Evolutionary conservation across 1,140 invertebrate species (phyloP).

Genomic region (Sesamia nonagrioides): DNA sequence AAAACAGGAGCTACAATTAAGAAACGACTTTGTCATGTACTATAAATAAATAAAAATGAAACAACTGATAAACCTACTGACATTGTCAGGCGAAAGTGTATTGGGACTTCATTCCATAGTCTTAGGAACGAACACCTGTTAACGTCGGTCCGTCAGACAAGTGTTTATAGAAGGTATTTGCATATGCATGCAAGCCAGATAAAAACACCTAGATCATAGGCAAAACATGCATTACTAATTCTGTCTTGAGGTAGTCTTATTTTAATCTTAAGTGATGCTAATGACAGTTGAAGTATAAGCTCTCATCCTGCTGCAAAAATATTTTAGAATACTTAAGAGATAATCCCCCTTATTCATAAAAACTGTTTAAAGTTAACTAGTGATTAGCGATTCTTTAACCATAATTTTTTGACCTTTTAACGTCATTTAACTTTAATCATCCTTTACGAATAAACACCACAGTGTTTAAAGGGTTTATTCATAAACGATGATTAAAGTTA

Average conservation of each 20-base stretch:
- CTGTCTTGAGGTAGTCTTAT: constrained; percentile 48
- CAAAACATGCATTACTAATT: constrained; percentile 72
- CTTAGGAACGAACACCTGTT: constrained; percentile 67
- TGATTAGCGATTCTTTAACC: no score
- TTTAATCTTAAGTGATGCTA: constrained; percentile 51
- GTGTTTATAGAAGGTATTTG: constrained; percentile 71
- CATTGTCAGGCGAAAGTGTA: constrained; percentile 53
- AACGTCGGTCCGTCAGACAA: constrained; percentile 54
- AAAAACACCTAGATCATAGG: constrained; percentile 67
- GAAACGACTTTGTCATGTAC: background rate
- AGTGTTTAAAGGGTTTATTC: no score
- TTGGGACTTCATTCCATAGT: constrained; percentile 53
- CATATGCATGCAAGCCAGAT: constrained; percentile 73
- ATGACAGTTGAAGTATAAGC: constrained; percentile 22
- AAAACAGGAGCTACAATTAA: background rate
- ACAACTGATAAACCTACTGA: constrained; percentile 7
- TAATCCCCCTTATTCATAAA: no score
- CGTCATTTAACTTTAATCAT: no score
- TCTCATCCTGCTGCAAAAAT: background rate
- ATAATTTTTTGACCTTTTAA: no score
- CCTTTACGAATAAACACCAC: no score
- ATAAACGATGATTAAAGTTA: no score
- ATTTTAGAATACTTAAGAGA: background rate
- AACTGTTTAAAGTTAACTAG: no score
- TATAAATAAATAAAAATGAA: constrained; percentile 16